These are phyloP conservation scores for Caenorhabditis tropicalis DNA, from an alignment of 1,140 invertebrate species.

Conservation along the genomic window DNA sequence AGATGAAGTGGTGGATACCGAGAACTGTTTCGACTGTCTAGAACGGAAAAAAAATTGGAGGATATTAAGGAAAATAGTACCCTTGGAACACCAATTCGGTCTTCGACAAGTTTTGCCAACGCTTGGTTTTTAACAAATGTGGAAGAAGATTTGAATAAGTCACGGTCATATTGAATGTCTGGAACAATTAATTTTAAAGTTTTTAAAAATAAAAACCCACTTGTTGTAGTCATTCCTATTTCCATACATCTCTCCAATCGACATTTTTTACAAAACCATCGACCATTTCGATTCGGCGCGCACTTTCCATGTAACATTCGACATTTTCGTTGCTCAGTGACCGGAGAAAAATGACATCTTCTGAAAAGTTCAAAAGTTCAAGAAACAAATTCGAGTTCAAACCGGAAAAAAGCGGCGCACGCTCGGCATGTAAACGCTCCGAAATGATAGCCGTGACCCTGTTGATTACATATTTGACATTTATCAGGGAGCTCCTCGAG, in stretches of 20 bases:
- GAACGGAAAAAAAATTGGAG: not conserved
- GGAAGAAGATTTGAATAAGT: not conserved
- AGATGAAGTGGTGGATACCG: not conserved
- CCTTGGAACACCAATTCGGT: not conserved
- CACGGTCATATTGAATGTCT: not conserved
- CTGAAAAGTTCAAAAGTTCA: not conserved
- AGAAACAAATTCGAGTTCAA: not conserved
- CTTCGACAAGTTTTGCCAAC: not conserved
- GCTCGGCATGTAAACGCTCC: not conserved
- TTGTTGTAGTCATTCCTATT: not conserved
- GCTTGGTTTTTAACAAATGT: not conserved
- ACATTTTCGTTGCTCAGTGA: not conserved
- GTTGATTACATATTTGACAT: not conserved
- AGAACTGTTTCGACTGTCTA: not conserved
- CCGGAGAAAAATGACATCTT: not conserved
- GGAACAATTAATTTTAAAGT: not conserved
- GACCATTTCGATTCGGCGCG: not conserved
- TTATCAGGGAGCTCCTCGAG: not conserved
- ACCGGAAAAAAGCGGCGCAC: slow-evolving; percentile 3
- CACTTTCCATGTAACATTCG: not conserved
- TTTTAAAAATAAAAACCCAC: not conserved
- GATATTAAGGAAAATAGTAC: no score
- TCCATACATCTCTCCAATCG: not conserved
- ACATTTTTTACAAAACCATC: slow-evolving; percentile 20
- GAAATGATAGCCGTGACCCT: slow-evolving; percentile 15